Evolutionary conservation across 2,888 invertebrate genomes (phyloP).

Genomic region (Mimas tiliae): DNA sequence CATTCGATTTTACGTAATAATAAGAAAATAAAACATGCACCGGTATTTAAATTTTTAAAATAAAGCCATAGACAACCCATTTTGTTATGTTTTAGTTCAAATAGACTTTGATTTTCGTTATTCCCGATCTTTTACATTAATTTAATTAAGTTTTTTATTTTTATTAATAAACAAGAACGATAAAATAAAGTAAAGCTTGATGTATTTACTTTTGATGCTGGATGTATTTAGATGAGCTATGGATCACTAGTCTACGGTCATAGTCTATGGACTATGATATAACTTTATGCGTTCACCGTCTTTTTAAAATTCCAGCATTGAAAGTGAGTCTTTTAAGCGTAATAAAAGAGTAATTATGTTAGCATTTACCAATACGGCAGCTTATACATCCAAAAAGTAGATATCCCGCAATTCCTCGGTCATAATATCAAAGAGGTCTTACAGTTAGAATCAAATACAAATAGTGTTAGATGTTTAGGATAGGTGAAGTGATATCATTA

Average conservation of each 20-base stretch:
- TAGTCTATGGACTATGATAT: too few species aligned
- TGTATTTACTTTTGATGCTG: conserved; percentile 74
- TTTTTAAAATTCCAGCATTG: conserved; percentile 49
- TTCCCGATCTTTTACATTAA: conserved; percentile 40
- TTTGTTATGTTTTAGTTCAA: conserved; percentile 37
- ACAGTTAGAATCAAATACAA: not conserved
- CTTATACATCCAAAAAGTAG: conserved; percentile 65
- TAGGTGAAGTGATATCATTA: conserved; percentile 25
- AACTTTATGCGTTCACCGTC: not conserved
- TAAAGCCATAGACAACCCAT: conserved; percentile 37
- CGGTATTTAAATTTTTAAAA: conserved; percentile 18
- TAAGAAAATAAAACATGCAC: conserved; percentile 28
- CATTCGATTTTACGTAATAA: conserved; percentile 28
- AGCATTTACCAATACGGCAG: conserved; percentile 85
- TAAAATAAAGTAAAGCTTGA: conserved; percentile 54
- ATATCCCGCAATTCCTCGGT: conserved; percentile 53
- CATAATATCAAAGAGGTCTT: conserved; percentile 40
- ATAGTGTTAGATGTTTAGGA: conserved; percentile 32
- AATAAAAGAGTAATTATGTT: conserved; percentile 65
- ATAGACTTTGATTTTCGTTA: conserved; percentile 37
- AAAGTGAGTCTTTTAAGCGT: conserved; percentile 71
- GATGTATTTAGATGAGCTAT: conserved; percentile 31
- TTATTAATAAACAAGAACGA: conserved; percentile 51
- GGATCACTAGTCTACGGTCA: too few species aligned
- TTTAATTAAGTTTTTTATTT: conserved; percentile 47